phyloP scores from a whole-genome alignment of 1,140 invertebrate species.

The Lordiphosa stackelbergi region DNA sequence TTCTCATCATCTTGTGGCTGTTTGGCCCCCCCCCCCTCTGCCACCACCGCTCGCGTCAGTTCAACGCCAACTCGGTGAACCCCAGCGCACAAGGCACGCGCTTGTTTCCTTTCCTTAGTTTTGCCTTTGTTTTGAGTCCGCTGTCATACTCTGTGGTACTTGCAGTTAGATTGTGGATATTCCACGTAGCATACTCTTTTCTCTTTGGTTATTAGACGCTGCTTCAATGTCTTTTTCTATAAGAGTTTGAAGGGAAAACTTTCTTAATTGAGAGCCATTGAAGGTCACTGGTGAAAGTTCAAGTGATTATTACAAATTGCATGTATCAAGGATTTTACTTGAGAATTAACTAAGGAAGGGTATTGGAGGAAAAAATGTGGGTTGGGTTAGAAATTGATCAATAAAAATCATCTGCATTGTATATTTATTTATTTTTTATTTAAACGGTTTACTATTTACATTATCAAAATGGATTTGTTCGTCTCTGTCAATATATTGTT shows the following conservation, averaged over 20 bases:
- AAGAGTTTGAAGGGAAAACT: conserved; percentile 1
- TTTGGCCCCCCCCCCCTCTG: conserved; percentile 22
- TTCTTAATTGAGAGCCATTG: conserved; percentile 19
- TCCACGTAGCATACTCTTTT: conserved; percentile 2
- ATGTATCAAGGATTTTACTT: too few species aligned
- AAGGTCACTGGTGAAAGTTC: conserved; percentile 40
- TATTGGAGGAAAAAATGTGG: too few species aligned
- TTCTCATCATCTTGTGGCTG: conserved; percentile 62
- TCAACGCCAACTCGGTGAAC: not conserved
- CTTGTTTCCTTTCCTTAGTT: conserved; percentile 30
- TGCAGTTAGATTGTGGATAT: not conserved
- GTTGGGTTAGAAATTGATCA: too few species aligned
- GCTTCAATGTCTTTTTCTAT: conserved; percentile 43
- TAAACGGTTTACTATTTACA: too few species aligned
- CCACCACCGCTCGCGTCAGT: not conserved
- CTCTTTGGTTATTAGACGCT: conserved; percentile 56
- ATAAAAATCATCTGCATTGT: too few species aligned
- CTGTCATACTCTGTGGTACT: conserved; percentile 18
- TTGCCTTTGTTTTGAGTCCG: conserved; percentile 52
- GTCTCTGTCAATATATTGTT: too few species aligned
- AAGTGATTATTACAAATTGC: conserved; percentile 1
- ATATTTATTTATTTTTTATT: too few species aligned
- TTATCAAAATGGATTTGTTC: too few species aligned
- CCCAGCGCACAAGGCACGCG: conserved; percentile 23
- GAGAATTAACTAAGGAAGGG: too few species aligned